Conservation (phyloP, 2,888 invertebrate genomes). For the Hirtodrosophila histrioides region DNA sequence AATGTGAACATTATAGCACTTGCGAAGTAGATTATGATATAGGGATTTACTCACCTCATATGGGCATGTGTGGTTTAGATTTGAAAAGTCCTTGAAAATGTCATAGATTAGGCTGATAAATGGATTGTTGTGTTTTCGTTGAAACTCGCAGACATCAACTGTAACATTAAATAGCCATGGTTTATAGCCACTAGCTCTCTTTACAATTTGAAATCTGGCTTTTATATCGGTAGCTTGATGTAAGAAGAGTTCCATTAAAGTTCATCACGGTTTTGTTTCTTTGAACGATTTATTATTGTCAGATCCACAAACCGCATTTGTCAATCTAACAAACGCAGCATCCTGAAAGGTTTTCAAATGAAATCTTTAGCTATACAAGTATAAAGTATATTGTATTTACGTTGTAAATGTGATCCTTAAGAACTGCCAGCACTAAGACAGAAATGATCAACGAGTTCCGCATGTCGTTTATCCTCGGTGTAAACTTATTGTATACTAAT, state of each 20-base stretch:
- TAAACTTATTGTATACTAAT: too few species aligned
- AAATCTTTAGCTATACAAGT: neutral
- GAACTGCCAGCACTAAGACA: too few species aligned
- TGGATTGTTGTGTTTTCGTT: slow-evolving; percentile 16
- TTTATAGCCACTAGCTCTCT: slow-evolving; percentile 29
- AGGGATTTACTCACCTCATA: slow-evolving; percentile 20
- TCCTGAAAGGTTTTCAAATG: slow-evolving; percentile 7
- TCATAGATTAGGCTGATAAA: neutral
- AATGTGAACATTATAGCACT: neutral
- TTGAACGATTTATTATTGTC: slow-evolving; percentile 8
- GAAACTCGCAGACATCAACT: slow-evolving; percentile 22
- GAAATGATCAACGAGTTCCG: too few species aligned
- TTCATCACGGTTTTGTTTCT: slow-evolving; percentile 18
- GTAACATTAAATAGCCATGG: slow-evolving; percentile 20
- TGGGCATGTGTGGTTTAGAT: slow-evolving; percentile 37
- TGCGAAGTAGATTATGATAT: neutral
- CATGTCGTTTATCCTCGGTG: too few species aligned
- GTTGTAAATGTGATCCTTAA: too few species aligned
- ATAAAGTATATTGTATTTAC: too few species aligned
- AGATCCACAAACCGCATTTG: slow-evolving; percentile 22
- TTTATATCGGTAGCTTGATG: slow-evolving; percentile 6
- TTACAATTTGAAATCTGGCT: neutral
- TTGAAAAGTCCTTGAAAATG: slow-evolving; percentile 16
- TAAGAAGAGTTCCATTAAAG: slow-evolving; percentile 4
- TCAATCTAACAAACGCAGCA: slow-evolving; percentile 12